Base-by-base conservation (phyloP, 1,140 invertebrate species). In the Philopotamus ludificatus region DNA sequence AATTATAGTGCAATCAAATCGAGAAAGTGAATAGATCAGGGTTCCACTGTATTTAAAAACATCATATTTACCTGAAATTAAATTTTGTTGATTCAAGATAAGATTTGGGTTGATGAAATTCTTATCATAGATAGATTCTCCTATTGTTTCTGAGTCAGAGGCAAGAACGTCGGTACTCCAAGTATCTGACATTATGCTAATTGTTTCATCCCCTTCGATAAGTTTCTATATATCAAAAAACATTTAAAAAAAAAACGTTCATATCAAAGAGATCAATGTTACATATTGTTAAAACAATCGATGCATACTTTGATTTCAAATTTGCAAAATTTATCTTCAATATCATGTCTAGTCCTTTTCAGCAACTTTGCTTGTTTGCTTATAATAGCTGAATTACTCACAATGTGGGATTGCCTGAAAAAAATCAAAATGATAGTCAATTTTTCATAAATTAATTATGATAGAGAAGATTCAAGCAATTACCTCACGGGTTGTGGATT, bases 241-340 rank as follows among this genome's bases (percentile, higher is more conserved):
- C 1, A 50, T 2, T n/a, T 2, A 49, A 3, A 49, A 34, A 34
- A 34, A 34, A 34, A 34, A 34, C 4, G 28, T 34, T 34, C 4
- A 4, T 34, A 34, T 4, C 28, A 7, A 7, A 34, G 12, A 7
- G 28, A 34, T 7, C 28, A 12, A 7, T 12, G 28, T 34, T 34
- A 23, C 10, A 54, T 54, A 15, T 20, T 9, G 16, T 39, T 39
- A 45, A n/a, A n/a, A n/a, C 15, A 45, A 45, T 45, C 7, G 44
- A 7, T 7, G 42, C n/a, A 34, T 68, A 81, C 79, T 75, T 92
- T 94, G 26, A 98, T 94, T 74, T 97, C 95, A 80, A 99, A 99
- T 80, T 97, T 97, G 73, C 96, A 97, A 85, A 99, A 99, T 77
- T 98, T 96, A 66, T 99, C 97, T 72, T 98, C 95, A 60, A 99